These are phyloP conservation scores for Aphelocoma californica DNA, from an alignment of 2,797 vertebrate genomes.

Conservation along the genomic window DNA sequence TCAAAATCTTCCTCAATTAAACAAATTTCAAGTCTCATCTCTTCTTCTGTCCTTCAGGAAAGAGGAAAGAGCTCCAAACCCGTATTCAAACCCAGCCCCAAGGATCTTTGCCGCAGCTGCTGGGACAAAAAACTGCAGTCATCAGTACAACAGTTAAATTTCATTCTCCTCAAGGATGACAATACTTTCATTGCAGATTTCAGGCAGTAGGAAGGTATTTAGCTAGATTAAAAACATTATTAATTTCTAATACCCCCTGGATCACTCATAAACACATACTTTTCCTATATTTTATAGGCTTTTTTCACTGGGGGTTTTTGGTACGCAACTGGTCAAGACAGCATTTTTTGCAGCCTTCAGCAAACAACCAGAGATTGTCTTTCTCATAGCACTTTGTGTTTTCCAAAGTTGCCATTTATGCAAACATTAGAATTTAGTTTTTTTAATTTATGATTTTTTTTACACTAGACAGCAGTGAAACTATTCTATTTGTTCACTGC, in stretches of 20 bases:
- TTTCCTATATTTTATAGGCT: rapidly evolving
- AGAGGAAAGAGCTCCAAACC: not conserved
- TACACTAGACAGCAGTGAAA: not conserved
- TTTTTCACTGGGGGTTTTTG: not conserved
- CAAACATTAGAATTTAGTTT: not conserved
- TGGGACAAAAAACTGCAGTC: not conserved
- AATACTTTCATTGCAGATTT: not conserved
- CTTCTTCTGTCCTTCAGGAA: not conserved
- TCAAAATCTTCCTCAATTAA: not conserved
- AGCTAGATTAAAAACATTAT: not conserved
- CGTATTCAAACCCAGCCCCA: not conserved
- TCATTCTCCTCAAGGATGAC: not conserved
- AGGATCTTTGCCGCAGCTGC: not conserved
- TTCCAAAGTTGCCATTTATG: not conserved
- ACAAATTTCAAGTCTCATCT: not conserved
- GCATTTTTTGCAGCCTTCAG: not conserved
- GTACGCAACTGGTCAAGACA: not conserved
- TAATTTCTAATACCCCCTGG: not conserved
- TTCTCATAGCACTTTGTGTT: not conserved
- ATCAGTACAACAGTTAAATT: not conserved
- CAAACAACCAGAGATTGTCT: not conserved
- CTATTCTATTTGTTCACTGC: not conserved
- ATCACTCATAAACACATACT: not conserved
- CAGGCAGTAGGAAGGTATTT: not conserved
- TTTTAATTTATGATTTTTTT: not conserved